Evolutionary conservation across 2,888 invertebrate species (phyloP), one percentile per base, ranked within the genome.

Genomic region (Mayetiola destructor): DNA sequence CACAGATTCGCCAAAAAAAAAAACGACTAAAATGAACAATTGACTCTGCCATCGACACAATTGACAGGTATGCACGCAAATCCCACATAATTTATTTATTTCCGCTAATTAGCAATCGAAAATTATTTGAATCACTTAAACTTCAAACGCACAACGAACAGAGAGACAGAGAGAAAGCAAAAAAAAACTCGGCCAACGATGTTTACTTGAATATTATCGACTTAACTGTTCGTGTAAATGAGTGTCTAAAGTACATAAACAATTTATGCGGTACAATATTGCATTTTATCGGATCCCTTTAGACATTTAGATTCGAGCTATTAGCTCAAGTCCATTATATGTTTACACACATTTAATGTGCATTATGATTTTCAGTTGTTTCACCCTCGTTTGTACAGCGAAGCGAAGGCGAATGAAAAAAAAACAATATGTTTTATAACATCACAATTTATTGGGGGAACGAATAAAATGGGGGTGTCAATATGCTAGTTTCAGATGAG

Each of bases 141-240:
- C 27, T n/a, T n/a, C n/a, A n/a, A n/a, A n/a, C n/a, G n/a, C n/a
- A 27, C 27, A 48, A 37, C 14, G 12, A 12, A 14, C 12, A 12
- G 8, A 12, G 4, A 37, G n/a, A 37, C 4, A 37, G n/a, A 6
- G 14, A 37, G 27, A 48, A 20, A n/a, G 21, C 14, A 10, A 10
- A 27, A 48, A 48, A 48, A 48, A n/a, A 27, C 14, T 27, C 48
- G 14, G 23, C 23, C 23, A 42, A n/a, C n/a, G 23, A 10, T 48
- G 48, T 48, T 48, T 48, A 48, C 48, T 48, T 27, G 48, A 27
- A 48, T 27, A 48, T 48, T 48, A 48, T 48, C 48, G 48, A 48
- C 48, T 48, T 48, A 48, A 27, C 27, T 27, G 16, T 48, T 27
- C 48, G 27, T 48, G 27, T 48, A 48, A 48, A 42, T 42, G 42